Evolutionary conservation across 2,113 vertebrate genomes (phyloP).

Genomic region (Callaeas wilsoni): DNA sequence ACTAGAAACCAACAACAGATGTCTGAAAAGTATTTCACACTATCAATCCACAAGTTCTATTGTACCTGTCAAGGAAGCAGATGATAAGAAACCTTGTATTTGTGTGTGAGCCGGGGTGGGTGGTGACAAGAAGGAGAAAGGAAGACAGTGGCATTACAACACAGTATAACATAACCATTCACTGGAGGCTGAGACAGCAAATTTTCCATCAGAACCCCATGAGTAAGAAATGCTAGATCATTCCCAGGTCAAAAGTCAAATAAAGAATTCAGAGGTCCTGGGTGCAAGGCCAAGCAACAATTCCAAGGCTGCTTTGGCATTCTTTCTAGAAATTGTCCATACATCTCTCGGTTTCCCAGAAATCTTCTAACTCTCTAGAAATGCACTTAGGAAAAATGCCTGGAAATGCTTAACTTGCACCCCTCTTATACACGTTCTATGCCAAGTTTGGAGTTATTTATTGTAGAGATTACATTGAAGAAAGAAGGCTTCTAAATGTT

Average conservation of each 20-base stretch:
- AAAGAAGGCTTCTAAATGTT: background rate
- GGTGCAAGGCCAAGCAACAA: background rate
- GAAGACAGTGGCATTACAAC: background rate
- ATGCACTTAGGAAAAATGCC: background rate
- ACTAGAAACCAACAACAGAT: background rate
- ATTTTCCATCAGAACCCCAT: background rate
- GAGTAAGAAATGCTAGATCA: background rate
- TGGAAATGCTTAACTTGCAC: background rate
- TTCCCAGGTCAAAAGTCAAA: background rate
- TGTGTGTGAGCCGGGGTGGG: rapidly evolving
- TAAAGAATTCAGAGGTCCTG: background rate
- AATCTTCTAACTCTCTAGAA: background rate
- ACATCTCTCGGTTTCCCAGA: rapidly evolving
- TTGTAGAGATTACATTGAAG: background rate
- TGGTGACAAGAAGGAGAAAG: background rate
- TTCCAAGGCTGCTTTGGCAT: background rate
- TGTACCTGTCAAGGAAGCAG: background rate
- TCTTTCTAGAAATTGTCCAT: background rate
- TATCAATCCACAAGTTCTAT: background rate
- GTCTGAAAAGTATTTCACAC: background rate
- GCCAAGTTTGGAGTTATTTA: background rate
- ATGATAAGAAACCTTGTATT: background rate
- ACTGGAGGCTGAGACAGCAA: background rate
- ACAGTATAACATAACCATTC: rapidly evolving
- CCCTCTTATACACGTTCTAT: rapidly evolving